These are phyloP conservation scores for Lonchura striata DNA, from an alignment of 2,113 vertebrate species.

Conservation along the genomic window DNA sequence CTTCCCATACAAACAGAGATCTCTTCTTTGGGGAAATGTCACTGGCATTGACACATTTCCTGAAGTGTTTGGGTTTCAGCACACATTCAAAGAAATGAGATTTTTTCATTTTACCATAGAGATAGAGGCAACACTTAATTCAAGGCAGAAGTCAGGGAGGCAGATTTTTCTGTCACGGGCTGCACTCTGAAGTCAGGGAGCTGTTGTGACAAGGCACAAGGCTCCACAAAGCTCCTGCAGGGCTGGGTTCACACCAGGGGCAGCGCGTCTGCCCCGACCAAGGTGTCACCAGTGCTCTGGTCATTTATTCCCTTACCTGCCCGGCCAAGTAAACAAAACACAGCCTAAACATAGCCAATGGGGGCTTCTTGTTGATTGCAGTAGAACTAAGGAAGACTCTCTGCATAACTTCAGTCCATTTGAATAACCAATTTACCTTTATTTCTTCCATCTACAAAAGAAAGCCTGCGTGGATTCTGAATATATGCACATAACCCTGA, in stretches of 20 bases:
- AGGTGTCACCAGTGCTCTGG: not conserved
- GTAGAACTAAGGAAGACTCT: not conserved
- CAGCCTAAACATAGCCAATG: not conserved
- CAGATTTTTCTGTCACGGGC: not conserved
- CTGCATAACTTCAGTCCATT: not conserved
- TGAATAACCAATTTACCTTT: not conserved
- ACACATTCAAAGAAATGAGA: not conserved
- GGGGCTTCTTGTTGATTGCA: not conserved
- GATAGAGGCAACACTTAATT: not conserved
- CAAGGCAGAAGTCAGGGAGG: not conserved
- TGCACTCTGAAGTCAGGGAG: not conserved
- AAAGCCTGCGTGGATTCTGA: not conserved
- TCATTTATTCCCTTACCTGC: not conserved
- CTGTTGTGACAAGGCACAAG: rapidly evolving
- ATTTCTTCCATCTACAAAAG: not conserved
- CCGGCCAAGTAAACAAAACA: not conserved
- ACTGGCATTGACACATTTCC: not conserved
- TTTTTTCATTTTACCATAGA: not conserved
- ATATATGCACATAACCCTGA: not conserved
- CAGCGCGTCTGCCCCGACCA: rapidly evolving
- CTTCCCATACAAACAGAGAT: not conserved
- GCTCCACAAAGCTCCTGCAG: rapidly evolving
- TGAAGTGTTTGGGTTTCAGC: not conserved
- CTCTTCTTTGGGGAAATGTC: not conserved
- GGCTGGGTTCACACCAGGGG: rapidly evolving